Conservation (phyloP, 2,797 vertebrate species). For the Alectoris magna region DNA sequence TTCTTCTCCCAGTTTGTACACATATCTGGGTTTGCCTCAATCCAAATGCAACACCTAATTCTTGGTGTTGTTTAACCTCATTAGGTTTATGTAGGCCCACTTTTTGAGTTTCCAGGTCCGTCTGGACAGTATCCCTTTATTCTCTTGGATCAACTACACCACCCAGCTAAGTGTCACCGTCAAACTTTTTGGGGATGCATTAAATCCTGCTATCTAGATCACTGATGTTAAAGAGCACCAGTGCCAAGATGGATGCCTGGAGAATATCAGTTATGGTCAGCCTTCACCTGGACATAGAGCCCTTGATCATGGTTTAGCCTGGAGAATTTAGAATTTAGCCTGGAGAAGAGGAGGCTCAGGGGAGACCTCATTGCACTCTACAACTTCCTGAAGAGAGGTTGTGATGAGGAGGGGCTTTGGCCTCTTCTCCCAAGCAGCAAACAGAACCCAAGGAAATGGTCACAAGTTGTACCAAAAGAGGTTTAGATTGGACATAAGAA, state of each 20-base stretch:
- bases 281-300: no score
- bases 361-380: no score
- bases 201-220: background rate
- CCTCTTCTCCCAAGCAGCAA: no score
- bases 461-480: no score
- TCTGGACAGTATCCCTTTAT: background rate
- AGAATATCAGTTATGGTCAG: background rate
- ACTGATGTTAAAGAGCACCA: background rate
- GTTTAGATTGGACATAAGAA: no score
- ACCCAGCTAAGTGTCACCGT: background rate
- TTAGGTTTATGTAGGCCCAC: background rate
- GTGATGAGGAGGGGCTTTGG: no score
- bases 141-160: background rate
- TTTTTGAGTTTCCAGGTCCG: background rate
- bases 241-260: background rate
- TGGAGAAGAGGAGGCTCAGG: no score
- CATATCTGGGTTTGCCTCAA: background rate
- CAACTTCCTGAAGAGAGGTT: no score
- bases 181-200: background rate
- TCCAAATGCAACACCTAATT: background rate
- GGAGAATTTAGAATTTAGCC: no score
- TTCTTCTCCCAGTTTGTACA: background rate
- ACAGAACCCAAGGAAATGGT: no score
- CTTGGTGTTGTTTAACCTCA: background rate
- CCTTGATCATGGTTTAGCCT: no score